Percentiles rank a stretch among this genome's conserved stretches.
Conservation (phyloP, 1,140 invertebrate species). For the Drosophila sucinea region DNA sequence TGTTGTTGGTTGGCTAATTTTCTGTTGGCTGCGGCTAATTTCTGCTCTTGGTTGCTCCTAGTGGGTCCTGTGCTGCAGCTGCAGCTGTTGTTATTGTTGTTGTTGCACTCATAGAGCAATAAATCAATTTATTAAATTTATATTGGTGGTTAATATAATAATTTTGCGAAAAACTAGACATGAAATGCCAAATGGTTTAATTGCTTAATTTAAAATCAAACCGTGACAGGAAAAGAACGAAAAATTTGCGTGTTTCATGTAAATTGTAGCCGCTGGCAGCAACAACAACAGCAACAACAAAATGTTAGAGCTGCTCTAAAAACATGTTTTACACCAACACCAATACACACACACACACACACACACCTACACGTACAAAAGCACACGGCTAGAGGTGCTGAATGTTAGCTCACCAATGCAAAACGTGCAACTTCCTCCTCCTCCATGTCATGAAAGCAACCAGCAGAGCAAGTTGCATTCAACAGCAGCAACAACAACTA, state of each 20-base stretch:
- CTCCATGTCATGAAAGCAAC: conserved; percentile 44
- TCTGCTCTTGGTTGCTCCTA: background rate
- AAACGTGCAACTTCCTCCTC: conserved; percentile 56
- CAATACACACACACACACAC: conserved; percentile 29
- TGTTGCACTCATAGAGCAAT: conserved; percentile 41
- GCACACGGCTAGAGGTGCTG: conserved; percentile 7
- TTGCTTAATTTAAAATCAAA: conserved; percentile 69
- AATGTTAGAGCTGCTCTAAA: conserved; percentile 50
- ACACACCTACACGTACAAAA: background rate
- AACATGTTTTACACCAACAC: conserved; percentile 62
- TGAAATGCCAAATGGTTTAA: conserved; percentile 75
- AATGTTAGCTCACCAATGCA: conserved; percentile 65
- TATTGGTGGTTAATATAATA: conserved; percentile 71
- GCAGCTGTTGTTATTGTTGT: background rate
- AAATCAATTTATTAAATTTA: conserved; percentile 80
- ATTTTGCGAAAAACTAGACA: conserved; percentile 56
- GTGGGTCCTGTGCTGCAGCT: background rate
- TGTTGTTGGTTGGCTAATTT: conserved; percentile 17
- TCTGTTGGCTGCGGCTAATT: no score
- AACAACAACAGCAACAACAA: conserved; percentile 40
- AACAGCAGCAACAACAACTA: conserved; percentile 38
- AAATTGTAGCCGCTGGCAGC: conserved; percentile 22
- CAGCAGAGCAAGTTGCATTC: conserved; percentile 50
- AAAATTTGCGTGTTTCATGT: conserved; percentile 49
- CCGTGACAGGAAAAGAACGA: conserved; percentile 33